Evolutionary conservation across 1,140 invertebrate genomes (phyloP), one percentile per base, ranked within the genome.

Genomic region (Palaemon carinicauda): DNA sequence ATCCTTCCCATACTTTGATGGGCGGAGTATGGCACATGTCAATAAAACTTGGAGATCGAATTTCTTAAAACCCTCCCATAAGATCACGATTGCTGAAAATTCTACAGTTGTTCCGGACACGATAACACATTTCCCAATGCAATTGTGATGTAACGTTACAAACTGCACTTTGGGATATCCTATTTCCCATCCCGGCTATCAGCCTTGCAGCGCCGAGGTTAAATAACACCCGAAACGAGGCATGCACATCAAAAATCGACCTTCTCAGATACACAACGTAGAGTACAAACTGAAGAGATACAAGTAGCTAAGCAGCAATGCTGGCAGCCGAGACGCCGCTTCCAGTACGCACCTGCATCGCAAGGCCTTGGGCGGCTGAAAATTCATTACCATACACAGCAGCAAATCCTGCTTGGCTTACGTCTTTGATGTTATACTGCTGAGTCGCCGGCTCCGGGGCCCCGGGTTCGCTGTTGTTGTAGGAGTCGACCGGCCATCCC

Each of bases 401-500:
- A 69, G 80, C 52, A 53, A 74, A 82, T 54, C 80, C 69, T 74
- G 80, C 80, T 29, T 85, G 65, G 69, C 84, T 86, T 80, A 86
- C 84, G 54, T 86, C 78, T 79, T 86, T 86, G 33, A 60, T 69
- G 77, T 21, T 73, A 73, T 80, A 86, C 50, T 86, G 84, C n/a
- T 73, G 84, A 69, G 50, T n/a, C 19, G 77, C 0, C 3, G 29
- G 7, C 17, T 79, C 65, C 41, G 51, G 77, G 19, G 14, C 51
- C 27, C n/a, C 7, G 14, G 84, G 15, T 24, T 50, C 78, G 54
- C 52, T 71, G 60, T 74, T 56, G 15, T 41, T 71, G 50, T 86
- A 86, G 21, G 75, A 52, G n/a, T 86, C 84, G 21, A 86, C 84
- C 7, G 77, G 77, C 84, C 84, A 86, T 1, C 84, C 84, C 84